Evolutionary conservation across 2,888 invertebrate genomes (phyloP).

Genomic region (Leptinotarsa rubiginosa): DNA sequence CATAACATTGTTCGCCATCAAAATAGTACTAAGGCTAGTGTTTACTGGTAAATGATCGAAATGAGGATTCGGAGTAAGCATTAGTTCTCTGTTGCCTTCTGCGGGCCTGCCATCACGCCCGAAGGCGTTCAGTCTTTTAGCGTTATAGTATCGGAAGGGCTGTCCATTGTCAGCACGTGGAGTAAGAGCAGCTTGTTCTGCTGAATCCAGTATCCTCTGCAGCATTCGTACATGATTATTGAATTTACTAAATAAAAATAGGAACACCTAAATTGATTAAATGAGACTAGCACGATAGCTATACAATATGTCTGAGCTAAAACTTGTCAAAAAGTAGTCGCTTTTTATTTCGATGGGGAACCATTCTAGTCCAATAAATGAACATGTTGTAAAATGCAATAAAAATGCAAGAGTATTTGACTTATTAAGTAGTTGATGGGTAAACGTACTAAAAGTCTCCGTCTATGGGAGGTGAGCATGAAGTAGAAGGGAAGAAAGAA

Average conservation of each 20-base stretch:
- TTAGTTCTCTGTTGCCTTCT: constrained; percentile 77
- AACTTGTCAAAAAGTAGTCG: neutral
- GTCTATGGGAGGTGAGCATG: too few relatives aligned
- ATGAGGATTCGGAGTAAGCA: constrained; percentile 81
- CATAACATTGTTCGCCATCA: constrained; percentile 85
- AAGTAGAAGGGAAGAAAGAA: too few relatives aligned
- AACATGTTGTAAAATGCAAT: neutral
- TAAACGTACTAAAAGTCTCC: too few relatives aligned
- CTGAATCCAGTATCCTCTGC: constrained; percentile 92
- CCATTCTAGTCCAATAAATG: too few relatives aligned
- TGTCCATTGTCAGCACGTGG: constrained; percentile 67
- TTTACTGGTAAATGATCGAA: constrained; percentile 90
- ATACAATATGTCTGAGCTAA: neutral
- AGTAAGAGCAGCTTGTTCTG: constrained; percentile 86
- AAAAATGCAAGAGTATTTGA: too few relatives aligned
- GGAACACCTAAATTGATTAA: too few relatives aligned
- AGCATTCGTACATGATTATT: constrained; percentile 41
- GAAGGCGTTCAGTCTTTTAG: constrained; percentile 83
- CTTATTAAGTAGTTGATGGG: too few relatives aligned
- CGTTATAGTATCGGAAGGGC: constrained; percentile 79
- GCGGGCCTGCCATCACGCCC: constrained; percentile 80
- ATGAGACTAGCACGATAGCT: too few relatives aligned
- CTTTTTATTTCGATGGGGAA: too few relatives aligned
- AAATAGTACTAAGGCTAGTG: constrained; percentile 86
- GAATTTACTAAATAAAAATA: neutral